Percentiles rank a stretch among this genome's conserved stretches.
Evolutionary conservation across 2,797 vertebrate genomes (phyloP).

Genomic region (Buceros bicornis): DNA sequence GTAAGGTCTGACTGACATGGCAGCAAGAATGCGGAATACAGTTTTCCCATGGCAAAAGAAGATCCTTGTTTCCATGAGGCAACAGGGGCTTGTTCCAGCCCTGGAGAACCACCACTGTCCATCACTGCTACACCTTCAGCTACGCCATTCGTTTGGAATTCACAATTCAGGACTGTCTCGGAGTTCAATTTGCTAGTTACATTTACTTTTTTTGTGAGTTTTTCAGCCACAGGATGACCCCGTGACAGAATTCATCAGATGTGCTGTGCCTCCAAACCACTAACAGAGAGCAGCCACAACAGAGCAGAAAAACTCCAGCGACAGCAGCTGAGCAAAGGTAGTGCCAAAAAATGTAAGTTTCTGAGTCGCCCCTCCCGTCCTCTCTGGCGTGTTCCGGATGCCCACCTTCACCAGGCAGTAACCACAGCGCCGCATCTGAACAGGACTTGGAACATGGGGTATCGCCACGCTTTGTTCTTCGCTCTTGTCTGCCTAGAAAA

Average conservation of each 20-base stretch:
- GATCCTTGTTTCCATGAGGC: not conserved
- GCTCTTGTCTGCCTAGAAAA: slow-evolving; percentile 67
- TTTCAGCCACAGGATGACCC: not conserved
- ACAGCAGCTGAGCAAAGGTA: not conserved
- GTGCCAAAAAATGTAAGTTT: not conserved
- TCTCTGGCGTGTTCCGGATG: rapidly evolving
- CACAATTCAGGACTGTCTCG: not conserved
- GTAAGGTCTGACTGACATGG: not conserved
- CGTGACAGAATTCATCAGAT: not conserved
- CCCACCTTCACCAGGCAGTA: slow-evolving; percentile 91
- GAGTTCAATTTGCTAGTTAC: not conserved
- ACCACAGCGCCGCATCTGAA: slow-evolving; percentile 87
- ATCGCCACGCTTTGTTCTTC: slow-evolving; percentile 85
- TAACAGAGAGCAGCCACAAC: not conserved
- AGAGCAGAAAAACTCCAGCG: not conserved
- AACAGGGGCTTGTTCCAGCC: not conserved
- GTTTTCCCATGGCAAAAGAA: not conserved
- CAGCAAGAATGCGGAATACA: not conserved
- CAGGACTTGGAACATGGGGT: slow-evolving; percentile 67
- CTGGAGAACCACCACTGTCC: not conserved
- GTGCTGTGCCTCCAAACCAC: not conserved
- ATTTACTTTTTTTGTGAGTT: not conserved
- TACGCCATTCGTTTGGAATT: not conserved
- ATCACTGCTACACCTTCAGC: not conserved
- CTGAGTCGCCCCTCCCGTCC: not conserved